A percentile compares a stretch with the other conserved stretches of the same genome.
These are phyloP conservation scores for Lottia scabra DNA, from an alignment of 2,888 invertebrate genomes.

Conservation along the genomic window DNA sequence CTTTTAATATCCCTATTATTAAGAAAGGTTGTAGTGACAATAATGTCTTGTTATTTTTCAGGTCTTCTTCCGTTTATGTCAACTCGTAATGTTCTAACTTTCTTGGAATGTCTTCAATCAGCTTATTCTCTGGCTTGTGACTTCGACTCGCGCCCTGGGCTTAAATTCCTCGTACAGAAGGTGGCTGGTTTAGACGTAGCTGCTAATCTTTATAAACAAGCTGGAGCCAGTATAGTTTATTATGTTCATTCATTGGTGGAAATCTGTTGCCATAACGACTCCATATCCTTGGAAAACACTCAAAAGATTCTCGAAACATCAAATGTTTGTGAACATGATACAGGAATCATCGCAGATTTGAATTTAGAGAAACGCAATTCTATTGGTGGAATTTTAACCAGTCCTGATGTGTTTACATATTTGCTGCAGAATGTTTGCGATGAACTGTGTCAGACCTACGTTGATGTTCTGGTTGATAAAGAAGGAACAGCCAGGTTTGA, in stretches of 20 bases:
- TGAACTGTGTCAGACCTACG: slow-evolving; percentile 61
- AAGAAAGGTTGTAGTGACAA: not conserved
- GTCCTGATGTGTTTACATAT: slow-evolving; percentile 48
- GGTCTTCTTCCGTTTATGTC: slow-evolving; percentile 62
- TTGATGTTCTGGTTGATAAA: slow-evolving; percentile 61
- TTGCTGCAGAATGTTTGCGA: slow-evolving; percentile 58
- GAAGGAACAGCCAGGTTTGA: slow-evolving; percentile 61
- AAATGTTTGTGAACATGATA: slow-evolving; percentile 16
- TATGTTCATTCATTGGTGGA: slow-evolving; percentile 84
- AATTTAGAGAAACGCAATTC: slow-evolving; percentile 1
- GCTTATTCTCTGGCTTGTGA: slow-evolving; percentile 86
- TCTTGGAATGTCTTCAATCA: slow-evolving; percentile 75
- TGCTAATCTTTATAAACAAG: slow-evolving; percentile 75
- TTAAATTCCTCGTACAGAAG: slow-evolving; percentile 94
- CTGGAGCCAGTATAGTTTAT: slow-evolving; percentile 91
- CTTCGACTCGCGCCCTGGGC: slow-evolving; percentile 90
- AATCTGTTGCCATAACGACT: slow-evolving; percentile 75
- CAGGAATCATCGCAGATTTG: slow-evolving; percentile 11
- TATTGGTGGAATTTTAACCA: slow-evolving; percentile 24
- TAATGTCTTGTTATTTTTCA: slow-evolving; percentile 28
- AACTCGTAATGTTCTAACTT: slow-evolving; percentile 50
- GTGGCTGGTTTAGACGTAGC: slow-evolving; percentile 66
- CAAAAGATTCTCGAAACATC: slow-evolving; percentile 28
- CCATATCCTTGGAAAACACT: slow-evolving; percentile 34
- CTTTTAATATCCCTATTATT: not conserved